Evolutionary conservation across 1,140 invertebrate genomes (phyloP).

Genomic region (Drosophila repleta): DNA sequence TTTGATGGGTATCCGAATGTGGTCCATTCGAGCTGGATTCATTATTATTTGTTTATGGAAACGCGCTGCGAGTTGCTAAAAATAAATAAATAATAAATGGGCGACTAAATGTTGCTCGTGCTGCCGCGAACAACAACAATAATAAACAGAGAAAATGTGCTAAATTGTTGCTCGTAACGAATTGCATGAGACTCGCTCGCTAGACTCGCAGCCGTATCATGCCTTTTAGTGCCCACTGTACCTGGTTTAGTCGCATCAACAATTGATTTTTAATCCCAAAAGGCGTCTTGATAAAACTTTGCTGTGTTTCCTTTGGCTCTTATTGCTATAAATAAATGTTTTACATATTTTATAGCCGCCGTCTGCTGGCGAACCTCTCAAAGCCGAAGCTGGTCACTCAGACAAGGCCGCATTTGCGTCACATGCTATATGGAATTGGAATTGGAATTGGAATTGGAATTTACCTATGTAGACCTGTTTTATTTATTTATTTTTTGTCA

Average conservation of each 20-base stretch:
- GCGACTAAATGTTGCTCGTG: conserved; percentile 54
- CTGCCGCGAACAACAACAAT: conserved; percentile 36
- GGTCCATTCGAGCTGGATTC: background rate
- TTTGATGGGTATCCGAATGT: background rate
- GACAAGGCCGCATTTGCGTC: conserved; percentile 9
- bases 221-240: background rate
- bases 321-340: conserved; percentile 12
- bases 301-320: background rate
- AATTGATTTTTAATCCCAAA: conserved; percentile 33
- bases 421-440: conserved; percentile 3
- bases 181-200: conserved; percentile 3
- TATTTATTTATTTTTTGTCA: background rate
- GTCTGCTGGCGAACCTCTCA: background rate
- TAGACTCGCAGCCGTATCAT: background rate
- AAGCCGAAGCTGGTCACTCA: background rate
- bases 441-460: conserved; percentile 3
- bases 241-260: background rate
- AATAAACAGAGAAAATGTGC: conserved; percentile 55
- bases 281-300: conserved; percentile 24
- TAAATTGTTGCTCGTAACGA: conserved; percentile 46
- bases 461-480: background rate
- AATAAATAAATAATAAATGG: conserved; percentile 68
- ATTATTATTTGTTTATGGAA: conserved; percentile 57
- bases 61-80: conserved; percentile 60
- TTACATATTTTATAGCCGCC: background rate